Evolutionary conservation across 2,888 invertebrate species (phyloP).

Genomic region (Archips crataeganus): DNA sequence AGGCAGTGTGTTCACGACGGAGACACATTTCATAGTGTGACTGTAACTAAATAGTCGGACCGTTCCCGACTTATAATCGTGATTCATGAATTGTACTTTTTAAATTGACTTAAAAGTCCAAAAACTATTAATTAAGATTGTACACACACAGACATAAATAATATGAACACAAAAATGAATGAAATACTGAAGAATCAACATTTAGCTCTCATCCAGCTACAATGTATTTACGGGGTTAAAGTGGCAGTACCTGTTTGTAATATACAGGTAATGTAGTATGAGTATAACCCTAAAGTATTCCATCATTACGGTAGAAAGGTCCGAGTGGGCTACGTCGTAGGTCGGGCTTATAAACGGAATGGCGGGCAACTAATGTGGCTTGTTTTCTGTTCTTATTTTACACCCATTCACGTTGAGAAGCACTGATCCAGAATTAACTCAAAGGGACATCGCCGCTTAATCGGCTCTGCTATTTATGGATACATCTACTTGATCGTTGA

Average conservation of each 20-base stretch:
- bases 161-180: background rate
- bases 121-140: background rate
- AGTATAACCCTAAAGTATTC: background rate
- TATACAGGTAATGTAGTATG: background rate
- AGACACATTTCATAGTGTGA: too few relatives aligned
- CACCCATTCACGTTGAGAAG: slow-evolving; percentile 11
- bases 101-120: too few relatives aligned
- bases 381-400: slow-evolving; percentile 6
- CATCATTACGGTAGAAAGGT: background rate
- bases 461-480: slow-evolving; percentile 21
- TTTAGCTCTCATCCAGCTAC: background rate
- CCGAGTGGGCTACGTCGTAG: background rate
- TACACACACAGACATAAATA: background rate
- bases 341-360: background rate
- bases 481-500: background rate
- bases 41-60: too few relatives aligned
- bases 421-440: slow-evolving; percentile 36
- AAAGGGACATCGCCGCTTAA: slow-evolving; percentile 18
- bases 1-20: too few relatives aligned
- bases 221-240: background rate
- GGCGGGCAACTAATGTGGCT: background rate
- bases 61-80: too few relatives aligned
- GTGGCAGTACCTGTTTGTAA: background rate
- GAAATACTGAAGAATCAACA: background rate
- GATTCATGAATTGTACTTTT: too few relatives aligned